Evolutionary conservation across 2,797 vertebrate genomes (phyloP).

Genomic region (Epinephelus awoara): DNA sequence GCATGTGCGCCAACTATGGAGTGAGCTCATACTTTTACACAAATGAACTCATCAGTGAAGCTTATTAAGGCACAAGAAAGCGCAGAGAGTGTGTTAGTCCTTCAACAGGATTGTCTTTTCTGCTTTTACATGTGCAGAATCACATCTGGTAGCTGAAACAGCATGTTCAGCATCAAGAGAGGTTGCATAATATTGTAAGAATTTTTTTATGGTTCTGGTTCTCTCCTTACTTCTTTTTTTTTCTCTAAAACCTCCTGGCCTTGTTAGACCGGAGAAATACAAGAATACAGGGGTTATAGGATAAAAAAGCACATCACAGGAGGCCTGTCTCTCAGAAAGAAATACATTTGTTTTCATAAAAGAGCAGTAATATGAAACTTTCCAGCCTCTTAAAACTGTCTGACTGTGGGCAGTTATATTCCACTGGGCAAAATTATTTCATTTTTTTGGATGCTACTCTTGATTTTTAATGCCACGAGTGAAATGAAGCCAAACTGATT

Average conservation of each 20-base stretch:
- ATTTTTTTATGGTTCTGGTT: slow-evolving; percentile 13
- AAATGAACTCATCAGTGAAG: slow-evolving; percentile 64
- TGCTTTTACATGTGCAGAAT: slow-evolving; percentile 13
- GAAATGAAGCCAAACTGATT: slow-evolving; percentile 63
- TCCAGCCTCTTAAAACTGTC: slow-evolving; percentile 78
- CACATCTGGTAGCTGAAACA: slow-evolving; percentile 41
- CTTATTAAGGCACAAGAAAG: slow-evolving; percentile 28
- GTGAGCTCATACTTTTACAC: slow-evolving; percentile 71
- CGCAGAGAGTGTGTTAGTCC: neutral
- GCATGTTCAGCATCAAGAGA: slow-evolving; percentile 26
- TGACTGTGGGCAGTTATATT: slow-evolving; percentile 61
- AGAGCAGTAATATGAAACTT: slow-evolving; percentile 69
- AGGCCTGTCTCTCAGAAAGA: slow-evolving; percentile 61
- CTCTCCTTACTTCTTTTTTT: slow-evolving; percentile 18
- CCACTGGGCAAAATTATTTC: slow-evolving; percentile 57
- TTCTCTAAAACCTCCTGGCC: slow-evolving; percentile 25
- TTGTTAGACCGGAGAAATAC: slow-evolving; percentile 47
- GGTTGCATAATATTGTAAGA: slow-evolving; percentile 27
- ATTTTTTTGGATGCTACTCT: slow-evolving; percentile 60
- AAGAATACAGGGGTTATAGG: slow-evolving; percentile 42
- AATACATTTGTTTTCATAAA: slow-evolving; percentile 69
- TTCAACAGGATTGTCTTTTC: neutral
- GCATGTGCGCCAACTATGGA: slow-evolving; percentile 48
- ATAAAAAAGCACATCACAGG: slow-evolving; percentile 56
- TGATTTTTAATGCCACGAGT: slow-evolving; percentile 56